Base-by-base conservation (phyloP, 2,888 invertebrate genomes). In the Drosophila tanythrix region DNA sequence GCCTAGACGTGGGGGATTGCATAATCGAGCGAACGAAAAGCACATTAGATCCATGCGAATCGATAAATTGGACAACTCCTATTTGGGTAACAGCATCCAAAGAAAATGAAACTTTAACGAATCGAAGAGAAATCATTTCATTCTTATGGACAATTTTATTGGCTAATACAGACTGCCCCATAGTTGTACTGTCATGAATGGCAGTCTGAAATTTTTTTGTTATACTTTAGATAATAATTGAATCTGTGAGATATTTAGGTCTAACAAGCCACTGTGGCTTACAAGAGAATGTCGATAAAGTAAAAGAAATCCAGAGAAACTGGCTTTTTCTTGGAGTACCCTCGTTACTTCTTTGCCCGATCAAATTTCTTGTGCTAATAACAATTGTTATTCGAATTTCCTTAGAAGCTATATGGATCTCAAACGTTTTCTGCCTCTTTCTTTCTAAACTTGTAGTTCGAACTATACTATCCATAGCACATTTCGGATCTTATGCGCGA, bases 1-100 rank as follows among this genome's bases (percentile, higher is more conserved):
- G 73, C 64, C 83, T 43, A 57, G 38, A 69, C 88, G 83, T 74
- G 75, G 81, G 53, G 65, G 83, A 88, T 89, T 90, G 83, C 89
- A 90, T 90, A 90, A 84, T 60, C 64, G 61, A 66, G 64, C 68
- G 35, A 40, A 43, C 18, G 10, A 35, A 31, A 51, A 38, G 43
- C 13, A 52, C 60, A 76, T 59, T 50, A 31, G 55, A 55, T 51
- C 21, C 40, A 48, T 36, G 48, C 21, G 43, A 33, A n/a, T 38
- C 50, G 18, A 61, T 73, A 66, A 58, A 46, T 59, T 48, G 25
- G 31, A 48, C 48, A 21, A 13, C 29, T 52, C n/a, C 29, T 13
- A 40, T 58, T 46, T 25, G 11, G n/a, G 3, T 35, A 1, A 21
- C 31, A 40, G 15, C 18, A 56, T 8, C 33, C 21, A 21, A 21